A percentile compares a stretch with the other conserved stretches of the same genome.
Evolutionary conservation across 2,797 vertebrate species (phyloP).

Genomic region (Premnoplex brunnescens): DNA sequence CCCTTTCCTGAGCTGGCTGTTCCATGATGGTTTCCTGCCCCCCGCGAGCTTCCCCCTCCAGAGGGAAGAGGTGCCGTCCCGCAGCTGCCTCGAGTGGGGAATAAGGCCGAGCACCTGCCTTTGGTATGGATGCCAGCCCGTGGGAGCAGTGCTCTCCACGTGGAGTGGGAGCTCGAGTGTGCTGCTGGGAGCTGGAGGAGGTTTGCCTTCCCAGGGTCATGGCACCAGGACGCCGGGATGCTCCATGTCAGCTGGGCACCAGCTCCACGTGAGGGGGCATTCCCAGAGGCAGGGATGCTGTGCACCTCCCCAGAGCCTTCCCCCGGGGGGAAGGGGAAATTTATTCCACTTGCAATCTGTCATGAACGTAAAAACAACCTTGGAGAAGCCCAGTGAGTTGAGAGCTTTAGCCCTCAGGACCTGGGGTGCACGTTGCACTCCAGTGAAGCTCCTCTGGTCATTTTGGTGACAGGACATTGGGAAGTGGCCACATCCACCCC

Average conservation of each 20-base stretch:
- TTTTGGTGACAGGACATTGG: background rate
- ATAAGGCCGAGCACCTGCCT: background rate
- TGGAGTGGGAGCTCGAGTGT: fast-evolving
- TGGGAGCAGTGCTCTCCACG: fast-evolving
- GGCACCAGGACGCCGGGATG: fast-evolving
- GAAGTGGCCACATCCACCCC: background rate
- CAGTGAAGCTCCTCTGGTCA: fast-evolving
- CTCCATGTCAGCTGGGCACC: background rate
- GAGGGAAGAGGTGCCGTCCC: background rate
- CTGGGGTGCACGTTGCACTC: fast-evolving
- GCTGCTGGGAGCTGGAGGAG: background rate
- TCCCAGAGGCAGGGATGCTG: fast-evolving
- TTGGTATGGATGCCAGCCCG: background rate
- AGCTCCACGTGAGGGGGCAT: fast-evolving
- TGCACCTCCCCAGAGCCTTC: background rate
- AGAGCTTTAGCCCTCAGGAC: background rate
- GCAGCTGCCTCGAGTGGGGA: background rate
- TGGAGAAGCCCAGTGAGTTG: fast-evolving
- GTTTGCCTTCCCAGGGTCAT: background rate
- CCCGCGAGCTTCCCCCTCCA: background rate
- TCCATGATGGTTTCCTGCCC: slow-evolving; percentile 41
- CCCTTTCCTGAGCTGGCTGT: slow-evolving; percentile 54
- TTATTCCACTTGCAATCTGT: background rate
- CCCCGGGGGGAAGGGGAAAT: fast-evolving
- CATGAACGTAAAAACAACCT: background rate